Base-by-base conservation (phyloP, 2,888 invertebrate species). In the Galerucella calmariensis region DNA sequence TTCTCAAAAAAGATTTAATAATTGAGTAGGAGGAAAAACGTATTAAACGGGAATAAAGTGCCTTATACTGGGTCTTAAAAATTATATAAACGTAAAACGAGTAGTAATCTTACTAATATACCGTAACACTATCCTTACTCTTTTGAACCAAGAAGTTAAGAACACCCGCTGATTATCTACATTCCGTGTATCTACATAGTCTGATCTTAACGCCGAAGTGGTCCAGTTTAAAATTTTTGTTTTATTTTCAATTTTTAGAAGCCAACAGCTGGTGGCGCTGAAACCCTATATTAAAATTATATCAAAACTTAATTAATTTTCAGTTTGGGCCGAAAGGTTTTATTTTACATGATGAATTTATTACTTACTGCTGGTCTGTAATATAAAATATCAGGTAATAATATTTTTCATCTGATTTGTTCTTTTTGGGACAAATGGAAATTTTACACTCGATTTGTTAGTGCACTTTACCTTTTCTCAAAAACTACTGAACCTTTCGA, bases 251-350 rank as follows among this genome's bases (percentile, higher is more conserved):
- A 56, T 69, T 51, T 62, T 59, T 44, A 58, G 56, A 63, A 79
- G 79, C 79, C 79, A 78, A 82, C 85, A 85, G 84, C 84, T 85
- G 85, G 83, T 79, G 81, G 81, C 67, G 69, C 69, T 80, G 85
- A 84, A 85, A 85, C 85, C 85, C 80, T 84, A 84, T 83, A 85
- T 85, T 84, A 85, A 85, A 85, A 85, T 82, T 84, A 82, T 83
- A 85, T 84, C 83, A 84, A 84, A 83, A 83, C 76, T 81, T 83
- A 84, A 85, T 85, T 84, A 82, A 78, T 80, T 82, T 79, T 67
- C 66, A 72, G 72, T 65, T 46, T 75, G 75, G 79, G 74, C 76
- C 72, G 71, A 69, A 46, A 67, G 79, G 72, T 72, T 76, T 75
- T 74, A 68, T 72, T 75, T 72, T 68, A 72, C 75, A 70, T 69